Base-by-base conservation (phyloP, 2,888 invertebrate species). In the Gastracanthus pulcherrimus region DNA sequence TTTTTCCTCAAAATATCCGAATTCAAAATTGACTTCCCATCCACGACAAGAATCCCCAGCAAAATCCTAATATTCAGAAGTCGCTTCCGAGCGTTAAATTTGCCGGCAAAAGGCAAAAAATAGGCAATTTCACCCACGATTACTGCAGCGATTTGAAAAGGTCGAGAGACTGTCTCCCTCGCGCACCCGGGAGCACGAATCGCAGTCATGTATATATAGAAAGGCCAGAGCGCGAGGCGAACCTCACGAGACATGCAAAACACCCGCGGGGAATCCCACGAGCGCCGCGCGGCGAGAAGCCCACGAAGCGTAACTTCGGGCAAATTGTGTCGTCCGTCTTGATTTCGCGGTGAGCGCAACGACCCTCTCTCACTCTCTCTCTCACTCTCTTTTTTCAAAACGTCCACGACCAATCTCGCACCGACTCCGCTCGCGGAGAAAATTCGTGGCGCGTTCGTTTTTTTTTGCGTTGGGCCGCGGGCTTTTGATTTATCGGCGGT, bases 311-410 rank as follows among this genome's bases (percentile, higher is more conserved):
- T 71, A 72, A 80, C 71, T 69, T 77, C 38, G 3, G 45, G 55
- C 79, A 83, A 83, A 83, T 83, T 79, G 75, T 81, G 60, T 71
- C 71, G 76, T 76, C 76, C 60, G 62, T 79, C 81, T 83, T 76
- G 79, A 79, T 83, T 81, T 66, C 58, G 66, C 26, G 34, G 13
- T 36, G n/a, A 13, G 23, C 36, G 36, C 62, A 45, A 5, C 51
- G 51, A n/a, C 16, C 19, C 29, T n/a, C 55, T 51, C 71, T 55
- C 19, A 3, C 23, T 23, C 26, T 26, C 34, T 6, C 38, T 26
- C 51, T n/a, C 16, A 5, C 11, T 2, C 29, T 19, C 23, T 26
- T 55, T 23, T 23, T 55, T 55, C 36, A 34, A 45, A 62, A 31
- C 60, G 41, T 70, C 19, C 38, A 26, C 66, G 36, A 41, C 13